A percentile compares a stretch with the other conserved stretches of the same genome.
Evolutionary conservation across 2,888 invertebrate species (phyloP).

Genomic region (Trissolcus brochymenae): DNA sequence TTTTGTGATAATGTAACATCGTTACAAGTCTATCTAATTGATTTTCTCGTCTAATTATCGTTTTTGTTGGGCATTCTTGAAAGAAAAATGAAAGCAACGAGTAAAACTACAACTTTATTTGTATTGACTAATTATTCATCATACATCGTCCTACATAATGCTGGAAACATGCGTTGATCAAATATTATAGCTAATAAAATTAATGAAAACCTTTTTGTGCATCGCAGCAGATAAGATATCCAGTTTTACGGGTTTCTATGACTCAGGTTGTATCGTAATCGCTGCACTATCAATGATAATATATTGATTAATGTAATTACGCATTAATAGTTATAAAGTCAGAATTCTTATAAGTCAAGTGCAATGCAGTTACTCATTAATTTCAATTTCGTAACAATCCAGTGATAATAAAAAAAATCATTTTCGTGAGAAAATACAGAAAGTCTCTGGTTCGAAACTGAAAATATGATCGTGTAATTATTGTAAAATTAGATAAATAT

Average conservation of each 20-base stretch:
- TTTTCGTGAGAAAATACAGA: conserved; percentile 30
- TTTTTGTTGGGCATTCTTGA: conserved; percentile 5
- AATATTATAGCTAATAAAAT: conserved; percentile 32
- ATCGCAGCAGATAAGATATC: conserved; percentile 27
- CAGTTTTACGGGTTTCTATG: conserved; percentile 33
- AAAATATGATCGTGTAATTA: conserved; percentile 2
- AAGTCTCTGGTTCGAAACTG: conserved; percentile 3
- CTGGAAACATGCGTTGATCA: conserved; percentile 25
- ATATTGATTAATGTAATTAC: conserved; percentile 39
- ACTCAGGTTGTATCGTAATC: conserved; percentile 18
- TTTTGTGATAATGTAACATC: conserved; percentile 4
- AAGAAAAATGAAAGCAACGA: conserved; percentile 7
- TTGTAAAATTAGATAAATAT: conserved; percentile 14
- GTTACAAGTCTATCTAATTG: conserved; percentile 3
- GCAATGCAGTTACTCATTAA: conserved; percentile 30
- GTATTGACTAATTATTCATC: conserved; percentile 10
- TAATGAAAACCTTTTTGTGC: conserved; percentile 35
- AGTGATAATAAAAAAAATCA: conserved; percentile 15
- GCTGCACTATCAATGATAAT: conserved; percentile 30
- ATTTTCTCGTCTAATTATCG: conserved; percentile 17
- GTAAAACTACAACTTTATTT: conserved; percentile 23
- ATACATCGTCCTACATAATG: conserved; percentile 29
- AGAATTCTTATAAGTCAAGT: conserved; percentile 23
- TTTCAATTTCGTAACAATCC: conserved; percentile 5
- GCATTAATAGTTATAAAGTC: conserved; percentile 23